Conservation (phyloP, 64 coral and sea anemone genomes). For the Catalaphyllia jardinei region DNA sequence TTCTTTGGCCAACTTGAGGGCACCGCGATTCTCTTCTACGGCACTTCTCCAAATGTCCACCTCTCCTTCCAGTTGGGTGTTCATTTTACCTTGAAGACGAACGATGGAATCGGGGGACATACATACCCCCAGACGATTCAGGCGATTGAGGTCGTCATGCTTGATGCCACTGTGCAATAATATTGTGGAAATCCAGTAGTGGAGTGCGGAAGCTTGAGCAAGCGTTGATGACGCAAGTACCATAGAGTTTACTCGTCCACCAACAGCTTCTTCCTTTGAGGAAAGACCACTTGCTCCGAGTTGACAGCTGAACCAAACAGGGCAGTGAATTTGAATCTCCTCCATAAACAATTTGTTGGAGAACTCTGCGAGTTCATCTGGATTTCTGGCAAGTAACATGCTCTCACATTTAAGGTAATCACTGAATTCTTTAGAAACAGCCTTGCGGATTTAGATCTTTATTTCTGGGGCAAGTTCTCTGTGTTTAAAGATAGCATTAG, state of each 20-base stretch:
- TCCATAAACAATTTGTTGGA: not conserved
- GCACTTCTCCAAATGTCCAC: not conserved
- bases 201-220: not conserved
- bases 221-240: not conserved
- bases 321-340: not conserved
- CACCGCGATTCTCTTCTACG: conserved; percentile 15
- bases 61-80: conserved; percentile 20
- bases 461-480: conserved; percentile 24
- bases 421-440: not conserved
- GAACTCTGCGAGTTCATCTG: conserved; percentile 3
- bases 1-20: not conserved
- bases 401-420: conserved; percentile 1
- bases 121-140: conserved; percentile 16
- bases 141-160: conserved; percentile 3
- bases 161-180: conserved; percentile 33
- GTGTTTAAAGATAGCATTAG: conserved; percentile 26
- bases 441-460: not conserved
- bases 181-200: conserved; percentile 23
- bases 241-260: not conserved
- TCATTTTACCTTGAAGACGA: conserved; percentile 17
- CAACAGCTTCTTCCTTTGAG: not conserved
- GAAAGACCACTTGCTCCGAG: conserved; percentile 15
- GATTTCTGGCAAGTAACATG: not conserved
- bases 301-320: not conserved
- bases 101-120: conserved; percentile 20